Base-by-base conservation (phyloP, 2,888 invertebrate genomes). In the Drosophila cyrtoloma region DNA sequence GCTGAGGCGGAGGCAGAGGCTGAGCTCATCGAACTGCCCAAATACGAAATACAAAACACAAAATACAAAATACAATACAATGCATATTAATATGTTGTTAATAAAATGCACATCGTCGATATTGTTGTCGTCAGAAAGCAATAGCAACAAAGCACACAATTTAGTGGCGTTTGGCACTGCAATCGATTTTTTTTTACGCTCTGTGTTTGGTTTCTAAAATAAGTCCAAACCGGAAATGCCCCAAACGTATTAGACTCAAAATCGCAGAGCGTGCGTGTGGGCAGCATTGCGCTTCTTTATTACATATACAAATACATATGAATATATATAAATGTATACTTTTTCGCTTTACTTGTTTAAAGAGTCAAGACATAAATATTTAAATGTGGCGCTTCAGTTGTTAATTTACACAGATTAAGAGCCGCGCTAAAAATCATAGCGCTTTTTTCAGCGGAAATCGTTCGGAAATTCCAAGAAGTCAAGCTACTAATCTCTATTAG, bases 361-460 rank as follows among this genome's bases (percentile, higher is more conserved):
- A 67, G 62, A 67, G 64, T 67, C 44, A 68, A 61, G 74, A 63
- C 71, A 79, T 81, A 73, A 83, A 83, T 87, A 81, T 77, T 77
- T 73, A 82, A 78, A 78, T 82, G 84, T 84, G 86, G 86, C 88
- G 86, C 89, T 84, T 88, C 84, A 87, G 81, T 86, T 82, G 75
- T 72, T 87, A 75, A 89, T 87, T 87, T 86, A 81, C 78, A 71
- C 76, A 73, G 65, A 35, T 6, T 19, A 69, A 65, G 32, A 53
- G 7, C 42, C 62, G 58, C 42, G 56, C 56, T 16, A 35, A 53
- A 70, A 59, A 64, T 32, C 56, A 44, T 30, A 60, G 39, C 59
- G n/a, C 50, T 51, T 30, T 44, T 62, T 84, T 75, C 67, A 67
- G 35, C 71, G 71, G 71, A 86, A 82, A 82, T 66, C 65, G 61